Evolutionary conservation across 2,888 invertebrate genomes (phyloP), one percentile per base, ranked within the genome.

Genomic region (Tipula vernalis): DNA sequence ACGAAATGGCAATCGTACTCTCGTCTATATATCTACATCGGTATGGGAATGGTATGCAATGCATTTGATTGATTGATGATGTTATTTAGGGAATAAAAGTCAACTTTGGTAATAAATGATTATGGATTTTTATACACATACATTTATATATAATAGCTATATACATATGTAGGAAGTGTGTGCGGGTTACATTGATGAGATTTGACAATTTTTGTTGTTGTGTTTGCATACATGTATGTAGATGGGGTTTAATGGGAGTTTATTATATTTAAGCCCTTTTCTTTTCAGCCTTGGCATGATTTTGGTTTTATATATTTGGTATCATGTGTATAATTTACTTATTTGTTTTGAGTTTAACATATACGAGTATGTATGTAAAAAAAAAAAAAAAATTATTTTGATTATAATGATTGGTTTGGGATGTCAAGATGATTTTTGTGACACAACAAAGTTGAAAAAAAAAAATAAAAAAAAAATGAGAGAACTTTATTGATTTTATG

Each of bases 51-150:
- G 5, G 3, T 71, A 28, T 71, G 71, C 71, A 12, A 71, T 71
- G 71, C 71, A 71, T 71, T 71, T 71, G 71, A 71, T 71, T 71
- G 71, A 71, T 71, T 71, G 71, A 71, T 71, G 71, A 71, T 71
- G 71, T 71, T 71, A 71, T 71, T 71, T 28, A 71, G 71, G 71
- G 71, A 71, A 71, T 71, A 71, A 71, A 71, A 71, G 71, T 71
- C 71, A 71, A 71, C 71, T 71, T 28, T 71, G 71, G 18, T 71
- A 71, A 71, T 71, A 71, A 71, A 71, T 71, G 71, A 71, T 71
- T 71, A 71, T 71, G 71, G 28, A 28, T 28, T 71, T 71, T 12
- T 28, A 4, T 71, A 15, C 28, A 28, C 28, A 28, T 28, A 28
- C 28, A 28, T 28, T 28, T 28, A 28, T 28, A 28, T 2, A 28